Percentiles rank a stretch among this genome's conserved stretches.
These are phyloP conservation scores for Menidia beryllina DNA, from an alignment of 2,113 vertebrate genomes.

Conservation along the genomic window DNA sequence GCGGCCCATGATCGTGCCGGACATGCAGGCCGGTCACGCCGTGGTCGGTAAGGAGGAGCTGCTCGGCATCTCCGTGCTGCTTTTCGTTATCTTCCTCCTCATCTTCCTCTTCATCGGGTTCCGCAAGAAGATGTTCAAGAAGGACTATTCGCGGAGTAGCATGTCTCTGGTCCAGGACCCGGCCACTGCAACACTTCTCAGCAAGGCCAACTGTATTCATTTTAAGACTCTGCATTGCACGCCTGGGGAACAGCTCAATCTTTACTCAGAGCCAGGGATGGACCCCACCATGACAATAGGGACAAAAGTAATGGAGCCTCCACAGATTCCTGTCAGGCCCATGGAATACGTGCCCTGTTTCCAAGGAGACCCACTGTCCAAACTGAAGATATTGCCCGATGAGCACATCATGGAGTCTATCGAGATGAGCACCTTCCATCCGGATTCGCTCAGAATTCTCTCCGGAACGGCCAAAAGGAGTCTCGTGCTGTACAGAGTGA, in stretches of 20 bases:
- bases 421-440: conserved; percentile 97
- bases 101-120: conserved; percentile 92
- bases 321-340: conserved; percentile 93
- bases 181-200: conserved; percentile 91
- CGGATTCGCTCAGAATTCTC: conserved; percentile 92
- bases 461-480: conserved; percentile 86
- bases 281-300: conserved; percentile 46
- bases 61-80: conserved; percentile 92
- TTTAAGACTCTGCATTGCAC: conserved; percentile 88
- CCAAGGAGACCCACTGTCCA: conserved; percentile 89
- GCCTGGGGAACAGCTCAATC: conserved; percentile 88
- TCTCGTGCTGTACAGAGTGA: conserved; percentile 96
- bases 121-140: conserved; percentile 95
- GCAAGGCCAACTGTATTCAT: conserved; percentile 93
- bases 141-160: conserved; percentile 95
- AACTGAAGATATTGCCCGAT: conserved; percentile 92
- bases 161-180: conserved; percentile 95
- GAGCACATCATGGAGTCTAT: conserved; percentile 87
- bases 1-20: conserved; percentile 93
- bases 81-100: conserved; percentile 90
- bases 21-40: conserved; percentile 95
- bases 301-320: conserved; percentile 78
- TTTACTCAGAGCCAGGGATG: conserved; percentile 88
- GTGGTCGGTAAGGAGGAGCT: conserved; percentile 96
- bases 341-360: conserved; percentile 98